phyloP scores from a whole-genome alignment of 2,113 vertebrate genomes.

The Trematocara variabile region DNA sequence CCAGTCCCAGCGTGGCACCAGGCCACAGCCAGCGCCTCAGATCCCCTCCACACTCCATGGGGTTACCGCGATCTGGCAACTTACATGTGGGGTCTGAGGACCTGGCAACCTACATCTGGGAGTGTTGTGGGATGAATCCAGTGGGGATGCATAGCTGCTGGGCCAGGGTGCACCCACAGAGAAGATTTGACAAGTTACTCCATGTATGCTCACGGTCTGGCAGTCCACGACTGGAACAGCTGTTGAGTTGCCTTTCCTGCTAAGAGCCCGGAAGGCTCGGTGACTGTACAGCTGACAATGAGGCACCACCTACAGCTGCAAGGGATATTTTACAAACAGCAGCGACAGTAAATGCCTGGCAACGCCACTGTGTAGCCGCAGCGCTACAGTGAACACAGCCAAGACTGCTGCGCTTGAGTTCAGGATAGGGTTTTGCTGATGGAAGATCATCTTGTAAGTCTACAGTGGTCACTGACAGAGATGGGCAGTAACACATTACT shows the following conservation, averaged over 20 bases:
- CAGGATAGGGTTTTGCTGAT: neutral
- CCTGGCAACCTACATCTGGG: constrained; percentile 33
- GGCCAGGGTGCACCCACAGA: neutral
- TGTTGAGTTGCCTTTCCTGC: neutral
- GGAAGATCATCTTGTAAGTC: neutral
- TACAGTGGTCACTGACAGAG: neutral
- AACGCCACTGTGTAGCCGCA: neutral
- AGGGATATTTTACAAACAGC: neutral
- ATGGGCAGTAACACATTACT: too few species aligned
- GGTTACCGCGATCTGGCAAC: constrained; percentile 50
- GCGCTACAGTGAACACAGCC: neutral
- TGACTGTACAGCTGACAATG: neutral
- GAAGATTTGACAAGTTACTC: constrained; percentile 13
- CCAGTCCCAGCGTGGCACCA: constrained; percentile 61
- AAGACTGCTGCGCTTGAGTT: neutral
- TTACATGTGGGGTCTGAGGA: neutral
- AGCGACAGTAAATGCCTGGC: neutral
- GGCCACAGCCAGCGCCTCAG: constrained; percentile 47
- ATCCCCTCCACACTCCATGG: constrained; percentile 24
- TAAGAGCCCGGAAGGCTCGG: neutral
- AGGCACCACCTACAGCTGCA: neutral
- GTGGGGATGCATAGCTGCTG: neutral
- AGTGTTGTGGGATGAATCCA: neutral
- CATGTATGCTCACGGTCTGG: neutral
- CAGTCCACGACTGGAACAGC: neutral